phyloP scores from a whole-genome alignment of 2,888 invertebrate genomes.

The Erebia aethiops region DNA sequence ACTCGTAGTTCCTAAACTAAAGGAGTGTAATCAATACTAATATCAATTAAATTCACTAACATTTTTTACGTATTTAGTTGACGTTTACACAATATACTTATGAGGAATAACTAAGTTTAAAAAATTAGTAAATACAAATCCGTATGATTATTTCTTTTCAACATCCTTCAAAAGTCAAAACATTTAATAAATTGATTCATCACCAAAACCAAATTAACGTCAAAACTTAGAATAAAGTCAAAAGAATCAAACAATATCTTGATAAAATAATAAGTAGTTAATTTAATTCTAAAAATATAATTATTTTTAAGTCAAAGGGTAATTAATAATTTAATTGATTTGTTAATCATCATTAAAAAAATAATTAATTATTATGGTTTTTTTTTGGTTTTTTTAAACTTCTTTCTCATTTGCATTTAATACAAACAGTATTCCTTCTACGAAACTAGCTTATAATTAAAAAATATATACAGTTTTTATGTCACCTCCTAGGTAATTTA shows the following conservation, averaged over 20 bases:
- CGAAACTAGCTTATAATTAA: conserved; percentile 18
- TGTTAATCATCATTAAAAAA: too few species aligned
- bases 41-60: conserved; percentile 1
- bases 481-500: conserved; percentile 37
- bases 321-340: background rate
- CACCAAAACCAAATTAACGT: background rate
- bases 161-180: background rate
- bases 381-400: background rate
- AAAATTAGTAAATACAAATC: too few species aligned
- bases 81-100: background rate
- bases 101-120: too few species aligned
- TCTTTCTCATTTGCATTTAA: background rate
- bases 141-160: too few species aligned
- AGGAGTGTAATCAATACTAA: conserved; percentile 21
- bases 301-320: too few species aligned
- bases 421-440: conserved; percentile 1
- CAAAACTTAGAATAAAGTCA: too few species aligned
- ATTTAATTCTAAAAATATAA: too few species aligned
- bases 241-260: too few species aligned
- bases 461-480: conserved; percentile 31
- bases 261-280: too few species aligned
- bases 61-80: conserved; percentile 8
- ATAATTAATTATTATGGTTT: background rate
- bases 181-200: background rate
- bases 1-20: conserved; percentile 28